phyloP scores from a whole-genome alignment of 1,140 invertebrate genomes.

The Forficula auricularia region DNA sequence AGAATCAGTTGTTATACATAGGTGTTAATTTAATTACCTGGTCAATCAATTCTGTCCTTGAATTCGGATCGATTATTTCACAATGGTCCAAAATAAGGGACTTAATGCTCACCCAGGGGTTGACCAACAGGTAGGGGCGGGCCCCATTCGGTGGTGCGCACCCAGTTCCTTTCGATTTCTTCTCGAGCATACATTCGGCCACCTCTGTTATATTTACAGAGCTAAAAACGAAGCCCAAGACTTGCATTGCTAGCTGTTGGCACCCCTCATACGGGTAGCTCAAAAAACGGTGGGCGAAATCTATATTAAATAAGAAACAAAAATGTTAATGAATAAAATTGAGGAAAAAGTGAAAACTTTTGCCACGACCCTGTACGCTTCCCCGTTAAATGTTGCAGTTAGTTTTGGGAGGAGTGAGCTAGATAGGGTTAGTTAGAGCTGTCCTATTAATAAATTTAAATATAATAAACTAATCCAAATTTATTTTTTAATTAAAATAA shows the following conservation, averaged over 20 bases:
- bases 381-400: constrained; percentile 2
- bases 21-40: not conserved
- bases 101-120: not conserved
- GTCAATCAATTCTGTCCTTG: not conserved
- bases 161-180: constrained; percentile 1
- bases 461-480: too few relatives aligned
- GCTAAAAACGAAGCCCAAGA: constrained; percentile 50
- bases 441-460: too few relatives aligned
- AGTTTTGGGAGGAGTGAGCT: too few relatives aligned
- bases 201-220: constrained; percentile 41
- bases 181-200: constrained; percentile 14
- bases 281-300: constrained; percentile 31
- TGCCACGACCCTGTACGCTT: not conserved
- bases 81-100: constrained; percentile 8
- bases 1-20: too few relatives aligned
- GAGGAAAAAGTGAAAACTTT: constrained; percentile 1
- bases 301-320: constrained; percentile 21
- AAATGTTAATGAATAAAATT: not conserved
- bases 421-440: too few relatives aligned
- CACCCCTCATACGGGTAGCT: constrained; percentile 52
- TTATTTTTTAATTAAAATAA: constrained; percentile 1
- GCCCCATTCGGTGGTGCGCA: not conserved
- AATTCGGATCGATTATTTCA: constrained; percentile 2
- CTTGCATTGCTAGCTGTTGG: constrained; percentile 49
- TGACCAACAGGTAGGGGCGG: constrained; percentile 3